These are phyloP conservation scores for Eulithis prunata DNA, from an alignment of 2,888 invertebrate genomes.

Conservation along the genomic window DNA sequence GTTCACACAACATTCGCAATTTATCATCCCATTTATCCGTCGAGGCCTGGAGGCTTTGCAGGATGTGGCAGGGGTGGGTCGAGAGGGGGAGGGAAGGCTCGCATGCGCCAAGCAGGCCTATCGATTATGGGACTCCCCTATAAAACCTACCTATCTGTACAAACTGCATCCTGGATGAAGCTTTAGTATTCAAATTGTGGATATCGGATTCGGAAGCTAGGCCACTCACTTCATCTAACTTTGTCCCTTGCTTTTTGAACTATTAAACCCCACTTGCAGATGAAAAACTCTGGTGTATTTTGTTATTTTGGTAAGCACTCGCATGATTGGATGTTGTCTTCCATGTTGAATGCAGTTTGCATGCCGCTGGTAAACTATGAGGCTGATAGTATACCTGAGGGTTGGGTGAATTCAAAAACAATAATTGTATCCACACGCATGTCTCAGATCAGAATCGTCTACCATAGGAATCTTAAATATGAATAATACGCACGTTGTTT, in stretches of 20 bases:
- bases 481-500: slow-evolving; percentile 1
- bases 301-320: slow-evolving; percentile 26
- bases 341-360: slow-evolving; percentile 27
- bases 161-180: slow-evolving; percentile 35
- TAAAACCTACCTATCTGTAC: slow-evolving; percentile 31
- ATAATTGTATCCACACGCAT: not conserved
- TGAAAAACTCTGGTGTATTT: slow-evolving; percentile 20
- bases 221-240: not conserved
- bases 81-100: slow-evolving; percentile 23
- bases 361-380: slow-evolving; percentile 12
- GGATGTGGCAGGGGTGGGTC: slow-evolving; percentile 21
- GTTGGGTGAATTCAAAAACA: no score
- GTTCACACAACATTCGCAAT: slow-evolving; percentile 36
- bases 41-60: slow-evolving; percentile 32
- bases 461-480: not conserved
- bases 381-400: not conserved
- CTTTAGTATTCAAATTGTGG: slow-evolving; percentile 38
- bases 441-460: not conserved
- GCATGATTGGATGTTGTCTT: slow-evolving; percentile 29
- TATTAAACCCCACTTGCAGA: slow-evolving; percentile 23
- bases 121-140: slow-evolving; percentile 36
- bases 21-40: slow-evolving; percentile 34
- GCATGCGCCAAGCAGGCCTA: slow-evolving; percentile 43
- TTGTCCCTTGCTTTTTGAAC: slow-evolving; percentile 9
- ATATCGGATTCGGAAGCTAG: slow-evolving; percentile 28